These are phyloP conservation scores for Tiliacea citrago DNA, from an alignment of 2,888 invertebrate genomes.

Conservation along the genomic window DNA sequence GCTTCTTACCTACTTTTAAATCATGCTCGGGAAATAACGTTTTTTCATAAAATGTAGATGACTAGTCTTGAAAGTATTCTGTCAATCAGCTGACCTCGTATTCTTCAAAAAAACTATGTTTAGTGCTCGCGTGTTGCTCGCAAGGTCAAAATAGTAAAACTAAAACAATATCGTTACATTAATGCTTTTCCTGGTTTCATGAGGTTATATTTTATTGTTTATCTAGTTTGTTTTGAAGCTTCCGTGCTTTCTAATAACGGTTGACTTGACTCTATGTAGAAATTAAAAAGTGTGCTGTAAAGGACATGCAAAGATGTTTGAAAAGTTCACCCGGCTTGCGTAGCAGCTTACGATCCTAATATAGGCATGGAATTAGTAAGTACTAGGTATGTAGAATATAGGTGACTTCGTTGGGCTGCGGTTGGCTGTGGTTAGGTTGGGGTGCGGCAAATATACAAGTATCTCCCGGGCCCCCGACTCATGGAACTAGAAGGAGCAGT, in stretches of 20 bases:
- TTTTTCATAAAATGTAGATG: neutral
- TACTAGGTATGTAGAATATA: neutral
- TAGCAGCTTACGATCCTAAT: neutral
- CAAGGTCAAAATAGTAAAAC: conserved; percentile 52
- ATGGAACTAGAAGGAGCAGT: too few relatives aligned
- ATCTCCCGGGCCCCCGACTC: too few relatives aligned
- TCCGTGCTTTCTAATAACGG: conserved; percentile 2
- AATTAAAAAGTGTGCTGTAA: neutral
- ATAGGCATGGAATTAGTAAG: neutral
- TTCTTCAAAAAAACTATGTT: conserved; percentile 32
- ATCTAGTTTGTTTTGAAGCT: conserved; percentile 17
- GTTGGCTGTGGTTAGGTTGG: too few relatives aligned
- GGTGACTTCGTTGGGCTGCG: neutral
- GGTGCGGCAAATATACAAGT: too few relatives aligned
- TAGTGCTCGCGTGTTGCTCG: conserved; percentile 9
- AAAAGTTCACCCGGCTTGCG: neutral
- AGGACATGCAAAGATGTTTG: neutral
- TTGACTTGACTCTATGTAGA: neutral
- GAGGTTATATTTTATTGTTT: conserved; percentile 20
- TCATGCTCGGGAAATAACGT: neutral
- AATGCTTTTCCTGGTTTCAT: conserved; percentile 38
- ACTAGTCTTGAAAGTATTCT: conserved; percentile 19
- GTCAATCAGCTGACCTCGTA: conserved; percentile 43
- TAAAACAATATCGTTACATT: conserved; percentile 21
- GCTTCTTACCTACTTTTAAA: neutral